Percentiles rank a stretch among this genome's conserved stretches.
These are phyloP conservation scores for Cinara cedri DNA, from an alignment of 2,888 invertebrate genomes.

Conservation along the genomic window DNA sequence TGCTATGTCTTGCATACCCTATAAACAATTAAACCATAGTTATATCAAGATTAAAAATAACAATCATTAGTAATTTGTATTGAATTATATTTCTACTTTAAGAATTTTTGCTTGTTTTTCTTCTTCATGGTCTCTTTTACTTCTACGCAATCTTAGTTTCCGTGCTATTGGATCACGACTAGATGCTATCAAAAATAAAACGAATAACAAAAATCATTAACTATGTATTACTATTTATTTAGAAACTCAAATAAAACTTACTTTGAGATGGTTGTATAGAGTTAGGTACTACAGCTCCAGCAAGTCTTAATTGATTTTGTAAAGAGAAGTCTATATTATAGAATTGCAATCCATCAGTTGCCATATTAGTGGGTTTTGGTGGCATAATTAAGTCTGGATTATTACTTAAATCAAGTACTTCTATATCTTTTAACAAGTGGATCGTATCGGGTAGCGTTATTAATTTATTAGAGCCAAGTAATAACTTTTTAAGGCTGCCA, in stretches of 20 bases:
- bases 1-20: conserved; percentile 85
- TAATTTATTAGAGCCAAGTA: conserved; percentile 89
- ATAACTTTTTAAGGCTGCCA: conserved; percentile 89
- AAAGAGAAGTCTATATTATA: conserved; percentile 99
- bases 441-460: conserved; percentile 98
- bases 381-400: conserved; percentile 98
- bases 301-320: conserved; percentile 89
- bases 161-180: conserved; percentile 91
- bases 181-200: conserved; percentile 20
- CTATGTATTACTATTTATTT: not conserved
- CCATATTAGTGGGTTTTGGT: conserved; percentile 85
- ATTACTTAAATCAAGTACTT: conserved; percentile 86
- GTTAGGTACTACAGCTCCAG: conserved; percentile 84
- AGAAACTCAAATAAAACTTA: conserved; percentile 61
- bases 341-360: conserved; percentile 78
- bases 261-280: conserved; percentile 72
- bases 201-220: not conserved
- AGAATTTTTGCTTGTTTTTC: conserved; percentile 88
- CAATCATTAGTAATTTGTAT: not conserved
- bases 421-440: conserved; percentile 88
- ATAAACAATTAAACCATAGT: conserved; percentile 50
- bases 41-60: not conserved
- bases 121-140: conserved; percentile 77
- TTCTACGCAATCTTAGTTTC: conserved; percentile 85
- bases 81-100: conserved; percentile 65